phyloP scores from a whole-genome alignment of 2,113 vertebrate species.

The Thamnaconus septentrionalis region DNA sequence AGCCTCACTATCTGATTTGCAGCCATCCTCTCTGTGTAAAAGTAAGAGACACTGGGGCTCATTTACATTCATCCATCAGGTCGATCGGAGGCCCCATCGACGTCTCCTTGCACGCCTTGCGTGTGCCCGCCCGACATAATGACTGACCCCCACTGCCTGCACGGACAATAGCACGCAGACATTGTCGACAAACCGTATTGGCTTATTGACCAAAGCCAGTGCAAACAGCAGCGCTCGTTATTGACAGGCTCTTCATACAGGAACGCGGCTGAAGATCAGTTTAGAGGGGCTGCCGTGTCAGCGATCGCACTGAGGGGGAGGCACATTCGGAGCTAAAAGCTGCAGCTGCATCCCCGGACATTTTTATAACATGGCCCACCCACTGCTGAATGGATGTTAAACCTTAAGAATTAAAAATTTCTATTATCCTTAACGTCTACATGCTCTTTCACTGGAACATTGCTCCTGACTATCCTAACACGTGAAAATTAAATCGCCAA shows the following conservation, averaged over 20 bases:
- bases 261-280: slow-evolving; percentile 21
- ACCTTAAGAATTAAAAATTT: no score
- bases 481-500: no score
- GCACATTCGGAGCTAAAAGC: no score
- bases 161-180: slow-evolving; percentile 28
- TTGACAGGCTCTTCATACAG: slow-evolving; percentile 31
- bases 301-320: not conserved
- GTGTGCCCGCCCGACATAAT: slow-evolving; percentile 20
- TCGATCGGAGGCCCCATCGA: not conserved
- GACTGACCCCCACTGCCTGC: slow-evolving; percentile 3
- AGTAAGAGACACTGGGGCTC: not conserved
- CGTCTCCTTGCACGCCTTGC: slow-evolving; percentile 11
- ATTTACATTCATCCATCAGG: slow-evolving; percentile 23
- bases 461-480: no score
- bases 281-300: slow-evolving; percentile 4
- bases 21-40: no score
- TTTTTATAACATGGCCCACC: no score
- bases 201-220: slow-evolving; percentile 43
- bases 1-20: not conserved
- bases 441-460: no score
- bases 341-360: no score
- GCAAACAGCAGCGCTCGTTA: slow-evolving; percentile 20
- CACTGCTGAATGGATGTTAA: no score
- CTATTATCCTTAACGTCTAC: no score
- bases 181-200: slow-evolving; percentile 31